Base-by-base conservation (phyloP, 2,113 vertebrate genomes). In the Leptobrachium leishanense region DNA sequence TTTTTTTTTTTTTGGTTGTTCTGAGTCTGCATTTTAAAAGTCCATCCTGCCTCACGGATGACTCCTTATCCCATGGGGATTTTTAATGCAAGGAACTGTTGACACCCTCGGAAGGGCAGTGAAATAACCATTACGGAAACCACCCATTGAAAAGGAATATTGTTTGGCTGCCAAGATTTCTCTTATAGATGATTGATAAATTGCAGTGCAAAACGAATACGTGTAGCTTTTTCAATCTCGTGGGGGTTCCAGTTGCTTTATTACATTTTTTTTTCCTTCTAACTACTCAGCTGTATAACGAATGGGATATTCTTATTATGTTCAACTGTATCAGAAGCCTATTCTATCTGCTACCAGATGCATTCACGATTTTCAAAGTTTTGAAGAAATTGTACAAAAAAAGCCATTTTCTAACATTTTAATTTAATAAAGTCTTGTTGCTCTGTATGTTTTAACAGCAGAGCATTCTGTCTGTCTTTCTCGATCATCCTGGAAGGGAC, bases 71-170 rank as follows among this genome's bases (percentile, higher is more conserved):
- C 40, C 67, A 57, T 70, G 75, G 67, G 75, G 46, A 70, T 43
- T 68, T 40, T 12, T 11, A 43, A 39, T 42, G 65, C 57, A 46
- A 69, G 42, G n/a, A 69, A 44, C 41, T 39, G 75, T 77, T 69
- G 75, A 77, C 67, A 77, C 67, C 75, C 65, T 77, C 20, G 75
- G 75, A 77, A 77, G 75, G 75, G 75, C 75, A 77, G 75, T 77
- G 75, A 57, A 77, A 68, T 62, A 69, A 66, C 74, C 66, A 57
- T 11, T 46, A 59, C 75, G 55, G 75, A 77, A 77, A 77, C 68
- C 67, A 63, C 67, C 67, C 66, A 77, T 39, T 62, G 67, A 77
- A 77, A 50, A 69, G 11, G 66, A 53, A 77, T 54, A 53, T 20
- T n/a, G 40, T 13, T 65, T 41, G 53, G 53, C 54, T 77, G 75